These are phyloP conservation scores for human DNA, from an alignment of 2,113 vertebrate genomes.

Conservation along the genomic window GRCh38 chr3:168211001-168211500, in stretches of 20 bases:
- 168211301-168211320: accelerated
- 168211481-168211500: not conserved
- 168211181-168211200: not conserved
- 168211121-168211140: not conserved
- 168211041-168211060: not conserved
- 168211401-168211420: not conserved
- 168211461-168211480: not conserved
- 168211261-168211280: not conserved
- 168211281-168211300: not conserved
- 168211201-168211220: not conserved
- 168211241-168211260: too few species aligned
- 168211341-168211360: not conserved
- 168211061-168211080: not conserved
- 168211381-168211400: not conserved
- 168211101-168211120: not conserved
- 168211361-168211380: accelerated
- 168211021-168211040: not conserved
- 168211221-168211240: not conserved
- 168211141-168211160: not conserved
- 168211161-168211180: not conserved
- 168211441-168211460: not conserved
- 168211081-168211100: not conserved
- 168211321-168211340: not conserved
- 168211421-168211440: not conserved
- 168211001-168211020: not conserved